Conservation (phyloP, 2,797 vertebrate species). For the Lacerta bilineata region DNA sequence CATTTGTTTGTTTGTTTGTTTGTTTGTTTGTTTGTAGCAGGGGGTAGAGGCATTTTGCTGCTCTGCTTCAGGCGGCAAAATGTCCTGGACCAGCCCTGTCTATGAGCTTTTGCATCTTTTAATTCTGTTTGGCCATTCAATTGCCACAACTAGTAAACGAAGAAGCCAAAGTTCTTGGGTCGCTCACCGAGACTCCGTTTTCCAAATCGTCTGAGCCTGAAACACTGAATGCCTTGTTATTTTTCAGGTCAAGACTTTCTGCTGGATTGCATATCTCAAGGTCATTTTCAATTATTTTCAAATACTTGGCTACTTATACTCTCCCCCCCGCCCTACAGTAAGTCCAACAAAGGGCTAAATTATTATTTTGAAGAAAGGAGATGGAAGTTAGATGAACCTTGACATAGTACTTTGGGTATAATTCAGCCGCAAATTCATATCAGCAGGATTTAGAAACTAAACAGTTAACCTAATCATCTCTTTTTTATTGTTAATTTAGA, state of each 20-base stretch:
- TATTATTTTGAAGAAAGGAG: slow-evolving; percentile 75
- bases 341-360: slow-evolving; percentile 68
- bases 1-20: no score
- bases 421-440: slow-evolving; percentile 76
- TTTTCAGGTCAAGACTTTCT: slow-evolving; percentile 56
- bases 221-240: slow-evolving; percentile 54
- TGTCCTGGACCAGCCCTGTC: no score
- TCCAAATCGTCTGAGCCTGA: slow-evolving; percentile 59
- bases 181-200: slow-evolving; percentile 60
- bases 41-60: no score
- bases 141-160: slow-evolving; percentile 59
- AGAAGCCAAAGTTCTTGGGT: slow-evolving; percentile 67
- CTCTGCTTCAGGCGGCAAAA: no score
- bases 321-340: slow-evolving; percentile 57
- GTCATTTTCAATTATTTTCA: slow-evolving; percentile 69
- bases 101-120: slow-evolving; percentile 64
- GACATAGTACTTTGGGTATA: slow-evolving; percentile 71
- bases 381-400: slow-evolving; percentile 80
- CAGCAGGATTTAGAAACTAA: slow-evolving; percentile 80
- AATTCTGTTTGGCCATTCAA: slow-evolving; percentile 68
- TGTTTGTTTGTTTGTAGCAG: no score
- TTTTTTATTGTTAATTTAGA: slow-evolving; percentile 83
- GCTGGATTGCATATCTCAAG: slow-evolving; percentile 70
- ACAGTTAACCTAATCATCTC: slow-evolving; percentile 83
- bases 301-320: slow-evolving; percentile 44